These are phyloP conservation scores for Achlya flavicornis DNA, from an alignment of 2,888 invertebrate genomes.

Conservation along the genomic window DNA sequence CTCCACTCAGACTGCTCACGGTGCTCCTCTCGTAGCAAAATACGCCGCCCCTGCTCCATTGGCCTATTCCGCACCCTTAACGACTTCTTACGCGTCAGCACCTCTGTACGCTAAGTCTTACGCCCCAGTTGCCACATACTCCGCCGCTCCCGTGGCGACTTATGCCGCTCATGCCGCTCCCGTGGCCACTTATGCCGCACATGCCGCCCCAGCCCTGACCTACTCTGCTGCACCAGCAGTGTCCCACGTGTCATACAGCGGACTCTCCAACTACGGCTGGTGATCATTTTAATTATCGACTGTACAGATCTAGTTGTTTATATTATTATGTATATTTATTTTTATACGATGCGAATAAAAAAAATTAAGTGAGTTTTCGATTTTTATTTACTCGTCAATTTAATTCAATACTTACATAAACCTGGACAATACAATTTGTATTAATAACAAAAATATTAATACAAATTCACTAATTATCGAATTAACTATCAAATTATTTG, in stretches of 20 bases:
- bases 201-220: conserved; percentile 66
- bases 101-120: conserved; percentile 43
- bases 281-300: conserved; percentile 70
- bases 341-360: conserved; percentile 72
- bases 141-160: conserved; percentile 43
- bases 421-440: too few species aligned
- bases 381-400: background rate
- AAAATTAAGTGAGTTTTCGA: conserved; percentile 31
- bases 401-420: too few species aligned
- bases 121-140: conserved; percentile 47
- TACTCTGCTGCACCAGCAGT: conserved; percentile 85
- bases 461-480: too few species aligned
- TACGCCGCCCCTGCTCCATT: conserved; percentile 41
- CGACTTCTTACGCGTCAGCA: conserved; percentile 28
- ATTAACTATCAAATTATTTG: too few species aligned
- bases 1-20: conserved; percentile 41
- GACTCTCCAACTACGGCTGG: conserved; percentile 86
- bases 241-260: conserved; percentile 86
- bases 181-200: conserved; percentile 31
- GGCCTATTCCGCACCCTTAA: conserved; percentile 40
- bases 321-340: conserved; percentile 67
- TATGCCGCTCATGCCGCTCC: conserved; percentile 35
- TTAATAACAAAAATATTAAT: too few species aligned
- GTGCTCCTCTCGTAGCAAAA: conserved; percentile 57
- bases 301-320: conserved; percentile 63